These are phyloP conservation scores for Coptotermes formosanus DNA, from an alignment of 1,140 invertebrate genomes.

Conservation along the genomic window DNA sequence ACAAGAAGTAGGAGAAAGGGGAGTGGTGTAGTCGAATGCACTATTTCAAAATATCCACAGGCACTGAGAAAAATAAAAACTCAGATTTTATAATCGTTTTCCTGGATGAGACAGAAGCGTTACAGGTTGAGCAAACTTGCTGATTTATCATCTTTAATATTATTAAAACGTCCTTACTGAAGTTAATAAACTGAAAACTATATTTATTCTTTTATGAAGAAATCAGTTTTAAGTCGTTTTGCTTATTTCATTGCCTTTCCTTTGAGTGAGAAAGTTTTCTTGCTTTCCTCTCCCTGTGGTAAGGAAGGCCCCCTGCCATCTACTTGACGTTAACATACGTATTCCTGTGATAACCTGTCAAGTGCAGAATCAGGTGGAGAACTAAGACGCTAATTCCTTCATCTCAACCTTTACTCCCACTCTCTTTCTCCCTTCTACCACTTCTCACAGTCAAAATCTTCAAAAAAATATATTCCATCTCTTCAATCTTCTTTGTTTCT, in stretches of 20 bases:
- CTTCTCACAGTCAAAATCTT: neutral
- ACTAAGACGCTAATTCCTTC: constrained; percentile 6
- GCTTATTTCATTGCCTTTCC: neutral
- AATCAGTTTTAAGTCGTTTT: neutral
- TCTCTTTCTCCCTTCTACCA: neutral
- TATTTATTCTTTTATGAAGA: neutral
- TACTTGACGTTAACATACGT: neutral
- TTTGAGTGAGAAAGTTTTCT: neutral
- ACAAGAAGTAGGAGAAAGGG: too few species aligned
- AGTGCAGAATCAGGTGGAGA: neutral
- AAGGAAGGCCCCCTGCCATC: neutral
- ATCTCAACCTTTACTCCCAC: neutral
- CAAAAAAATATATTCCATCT: neutral
- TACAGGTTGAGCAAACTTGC: too few species aligned
- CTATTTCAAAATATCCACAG: too few species aligned
- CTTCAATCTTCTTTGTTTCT: neutral
- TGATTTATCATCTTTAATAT: too few species aligned
- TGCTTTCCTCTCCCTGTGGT: neutral
- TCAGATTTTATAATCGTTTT: too few species aligned
- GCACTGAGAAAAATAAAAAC: too few species aligned
- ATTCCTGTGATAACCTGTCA: constrained; percentile 10
- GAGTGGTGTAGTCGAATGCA: too few species aligned
- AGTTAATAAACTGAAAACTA: too few species aligned
- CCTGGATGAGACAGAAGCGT: too few species aligned
- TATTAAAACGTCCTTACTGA: too few species aligned